Percentiles rank a stretch among this genome's conserved stretches.
phyloP scores from a whole-genome alignment of 2,888 invertebrate genomes.

The Muscina levida region DNA sequence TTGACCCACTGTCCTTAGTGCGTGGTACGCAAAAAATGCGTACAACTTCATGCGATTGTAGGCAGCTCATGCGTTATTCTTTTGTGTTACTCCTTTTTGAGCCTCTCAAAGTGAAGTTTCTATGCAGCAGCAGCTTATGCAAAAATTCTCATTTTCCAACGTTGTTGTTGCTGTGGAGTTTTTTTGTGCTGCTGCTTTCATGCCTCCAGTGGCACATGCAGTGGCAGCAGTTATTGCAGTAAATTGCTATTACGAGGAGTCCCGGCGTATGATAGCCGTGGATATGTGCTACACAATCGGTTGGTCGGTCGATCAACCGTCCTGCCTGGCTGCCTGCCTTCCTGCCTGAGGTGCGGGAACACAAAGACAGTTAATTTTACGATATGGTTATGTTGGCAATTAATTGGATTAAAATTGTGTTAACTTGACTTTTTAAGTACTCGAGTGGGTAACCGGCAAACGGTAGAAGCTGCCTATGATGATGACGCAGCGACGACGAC shows the following conservation, averaged over 20 bases:
- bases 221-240: not conserved
- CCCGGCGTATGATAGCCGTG: not conserved
- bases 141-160: not conserved
- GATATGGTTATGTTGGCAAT: conserved; percentile 39
- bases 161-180: not conserved
- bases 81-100: not conserved
- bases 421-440: conserved; percentile 60
- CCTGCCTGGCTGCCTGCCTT: not conserved
- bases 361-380: conserved; percentile 30
- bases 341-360: not conserved
- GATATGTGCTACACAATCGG: not conserved
- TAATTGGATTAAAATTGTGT: conserved; percentile 61
- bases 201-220: not conserved
- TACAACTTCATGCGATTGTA: conserved; percentile 49
- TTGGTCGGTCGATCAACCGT: no score
- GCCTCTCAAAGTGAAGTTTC: not conserved
- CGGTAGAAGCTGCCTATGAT: conserved; percentile 29
- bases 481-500: not conserved
- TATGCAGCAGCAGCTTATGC: not conserved
- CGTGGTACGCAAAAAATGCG: conserved; percentile 44
- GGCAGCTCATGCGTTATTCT: conserved; percentile 48
- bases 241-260: not conserved
- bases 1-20: not conserved
- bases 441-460: not conserved
- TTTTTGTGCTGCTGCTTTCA: not conserved